phyloP scores from a whole-genome alignment of 2,113 vertebrate species.

The Choloepus hoffmanni region DNA sequence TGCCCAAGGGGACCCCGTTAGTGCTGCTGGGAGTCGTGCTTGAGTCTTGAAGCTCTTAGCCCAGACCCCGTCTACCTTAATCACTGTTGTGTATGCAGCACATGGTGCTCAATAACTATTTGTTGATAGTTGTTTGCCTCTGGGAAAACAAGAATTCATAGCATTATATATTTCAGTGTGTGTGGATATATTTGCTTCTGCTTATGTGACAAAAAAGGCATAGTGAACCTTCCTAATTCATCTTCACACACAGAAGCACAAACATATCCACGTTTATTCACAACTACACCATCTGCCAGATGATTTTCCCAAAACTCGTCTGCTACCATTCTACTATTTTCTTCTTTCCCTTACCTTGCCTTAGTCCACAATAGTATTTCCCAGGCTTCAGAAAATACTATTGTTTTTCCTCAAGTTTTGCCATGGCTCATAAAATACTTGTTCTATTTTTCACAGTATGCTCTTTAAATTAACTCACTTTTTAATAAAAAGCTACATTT shows the following conservation, averaged over 20 bases:
- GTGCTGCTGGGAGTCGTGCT: accelerated
- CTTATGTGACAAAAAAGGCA: not conserved
- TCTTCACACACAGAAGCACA: not conserved
- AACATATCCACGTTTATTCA: not conserved
- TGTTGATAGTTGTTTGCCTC: not conserved
- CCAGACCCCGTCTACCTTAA: not conserved
- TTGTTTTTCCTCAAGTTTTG: not conserved
- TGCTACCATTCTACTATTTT: no score
- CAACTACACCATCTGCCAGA: not conserved
- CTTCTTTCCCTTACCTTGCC: not conserved
- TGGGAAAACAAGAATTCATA: not conserved
- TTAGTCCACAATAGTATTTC: not conserved
- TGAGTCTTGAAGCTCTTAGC: not conserved
- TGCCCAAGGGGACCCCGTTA: accelerated
- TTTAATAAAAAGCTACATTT: not conserved
- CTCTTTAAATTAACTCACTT: not conserved
- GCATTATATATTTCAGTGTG: not conserved
- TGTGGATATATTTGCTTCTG: not conserved
- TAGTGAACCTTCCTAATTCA: not conserved
- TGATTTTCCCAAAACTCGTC: not conserved
- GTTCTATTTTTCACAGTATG: not conserved
- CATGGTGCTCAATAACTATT: not conserved
- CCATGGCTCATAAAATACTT: not conserved
- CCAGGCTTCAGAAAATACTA: no score
- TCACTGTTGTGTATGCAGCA: accelerated